Evolutionary conservation across 2,113 vertebrate genomes (phyloP).

Genomic region (Trinectes maculatus): DNA sequence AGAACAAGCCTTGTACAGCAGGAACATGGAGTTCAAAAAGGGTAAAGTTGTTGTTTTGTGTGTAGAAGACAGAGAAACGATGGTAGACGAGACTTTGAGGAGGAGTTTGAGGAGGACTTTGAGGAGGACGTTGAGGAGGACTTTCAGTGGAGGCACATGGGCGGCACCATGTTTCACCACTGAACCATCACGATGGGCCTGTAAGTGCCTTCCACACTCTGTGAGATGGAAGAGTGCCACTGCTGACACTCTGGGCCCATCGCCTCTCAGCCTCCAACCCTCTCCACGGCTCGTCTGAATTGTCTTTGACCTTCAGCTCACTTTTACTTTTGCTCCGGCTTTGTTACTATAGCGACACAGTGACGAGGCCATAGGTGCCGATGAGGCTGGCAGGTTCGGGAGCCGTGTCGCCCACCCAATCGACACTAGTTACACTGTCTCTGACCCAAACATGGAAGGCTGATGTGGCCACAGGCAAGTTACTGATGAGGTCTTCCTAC

Average conservation of each 20-base stretch:
- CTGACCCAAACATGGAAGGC: not conserved
- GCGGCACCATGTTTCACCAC: slow-evolving; percentile 43
- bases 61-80: too few species aligned
- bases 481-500: slow-evolving; percentile 32
- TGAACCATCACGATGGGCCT: slow-evolving; percentile 46
- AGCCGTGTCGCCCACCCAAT: not conserved
- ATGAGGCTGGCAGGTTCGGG: slow-evolving; percentile 31
- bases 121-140: slow-evolving; percentile 38
- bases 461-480: slow-evolving; percentile 13
- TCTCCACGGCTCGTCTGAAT: slow-evolving; percentile 25
- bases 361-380: slow-evolving; percentile 46
- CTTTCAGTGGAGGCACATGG: slow-evolving; percentile 19
- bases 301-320: slow-evolving; percentile 58
- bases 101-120: too few species aligned
- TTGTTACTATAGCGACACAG: slow-evolving; percentile 48
- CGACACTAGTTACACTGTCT: not conserved
- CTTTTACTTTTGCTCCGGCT: slow-evolving; percentile 34
- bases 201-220: slow-evolving; percentile 60
- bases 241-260: slow-evolving; percentile 30
- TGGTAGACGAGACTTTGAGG: too few species aligned
- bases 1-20: too few species aligned
- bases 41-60: too few species aligned
- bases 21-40: too few species aligned
- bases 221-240: slow-evolving; percentile 33
- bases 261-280: slow-evolving; percentile 13